Percentiles rank a stretch among this genome's conserved stretches.
Evolutionary conservation across 1,140 invertebrate genomes (phyloP).

Genomic region (Lepidurus couesii): DNA sequence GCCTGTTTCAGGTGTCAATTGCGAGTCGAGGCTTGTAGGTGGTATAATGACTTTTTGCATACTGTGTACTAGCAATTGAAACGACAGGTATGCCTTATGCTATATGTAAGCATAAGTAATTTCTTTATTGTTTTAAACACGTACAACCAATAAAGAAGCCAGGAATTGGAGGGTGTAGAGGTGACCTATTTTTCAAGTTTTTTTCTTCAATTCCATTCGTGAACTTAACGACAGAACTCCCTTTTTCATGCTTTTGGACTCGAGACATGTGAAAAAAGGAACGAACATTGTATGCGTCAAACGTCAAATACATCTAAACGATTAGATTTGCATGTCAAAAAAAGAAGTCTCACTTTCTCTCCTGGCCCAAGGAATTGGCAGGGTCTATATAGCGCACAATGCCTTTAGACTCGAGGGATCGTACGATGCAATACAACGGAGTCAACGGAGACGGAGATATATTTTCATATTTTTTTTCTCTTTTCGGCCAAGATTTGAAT

Average conservation of each 20-base stretch:
- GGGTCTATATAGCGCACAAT: not conserved
- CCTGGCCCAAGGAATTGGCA: not conserved
- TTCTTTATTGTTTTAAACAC: too few relatives aligned
- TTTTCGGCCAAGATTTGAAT: not conserved
- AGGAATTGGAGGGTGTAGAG: too few relatives aligned
- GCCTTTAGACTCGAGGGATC: not conserved
- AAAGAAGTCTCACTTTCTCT: not conserved
- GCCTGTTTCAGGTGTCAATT: not conserved
- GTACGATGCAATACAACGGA: not conserved
- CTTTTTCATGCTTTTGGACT: not conserved
- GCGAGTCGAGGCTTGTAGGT: not conserved
- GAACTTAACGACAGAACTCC: too few relatives aligned
- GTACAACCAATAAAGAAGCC: too few relatives aligned
- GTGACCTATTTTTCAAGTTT: too few relatives aligned
- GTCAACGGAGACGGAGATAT: not conserved
- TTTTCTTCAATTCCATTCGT: too few relatives aligned
- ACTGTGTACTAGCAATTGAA: too few relatives aligned
- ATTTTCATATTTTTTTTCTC: conserved; percentile 8
- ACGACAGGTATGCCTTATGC: too few relatives aligned
- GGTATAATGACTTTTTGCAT: too few relatives aligned
- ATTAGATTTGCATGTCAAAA: conserved; percentile 13
- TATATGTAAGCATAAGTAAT: too few relatives aligned
- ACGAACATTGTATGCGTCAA: not conserved
- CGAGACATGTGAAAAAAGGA: not conserved
- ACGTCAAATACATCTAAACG: conserved; percentile 22